These are phyloP conservation scores for Bombus pyrosoma DNA, from an alignment of 1,140 invertebrate genomes.

Conservation along the genomic window DNA sequence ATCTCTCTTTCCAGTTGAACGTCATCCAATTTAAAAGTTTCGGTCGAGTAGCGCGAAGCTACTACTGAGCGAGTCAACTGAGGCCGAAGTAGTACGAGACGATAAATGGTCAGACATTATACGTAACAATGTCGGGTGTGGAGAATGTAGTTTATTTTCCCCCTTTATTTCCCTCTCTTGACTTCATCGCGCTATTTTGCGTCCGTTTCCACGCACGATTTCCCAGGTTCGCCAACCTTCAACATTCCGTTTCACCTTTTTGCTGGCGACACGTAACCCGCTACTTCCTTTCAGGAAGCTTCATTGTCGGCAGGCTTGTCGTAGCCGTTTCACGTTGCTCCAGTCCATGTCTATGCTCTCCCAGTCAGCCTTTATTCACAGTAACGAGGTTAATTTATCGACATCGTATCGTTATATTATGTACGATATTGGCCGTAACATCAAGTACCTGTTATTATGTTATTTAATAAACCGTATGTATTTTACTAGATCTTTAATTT, in stretches of 20 bases:
- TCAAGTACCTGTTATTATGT: neutral
- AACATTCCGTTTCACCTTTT: constrained; percentile 7
- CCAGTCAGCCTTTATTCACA: neutral
- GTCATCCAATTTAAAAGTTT: neutral
- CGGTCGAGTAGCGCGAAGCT: neutral
- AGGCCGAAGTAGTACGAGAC: neutral
- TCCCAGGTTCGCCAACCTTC: constrained; percentile 9
- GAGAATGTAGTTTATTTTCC: constrained; percentile 12
- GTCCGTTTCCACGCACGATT: constrained; percentile 19
- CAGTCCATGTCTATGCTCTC: neutral
- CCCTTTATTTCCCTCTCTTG: neutral
- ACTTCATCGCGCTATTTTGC: constrained; percentile 2
- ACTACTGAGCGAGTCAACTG: neutral
- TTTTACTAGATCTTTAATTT: neutral
- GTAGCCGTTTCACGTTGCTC: no score
- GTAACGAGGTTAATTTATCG: constrained; percentile 29
- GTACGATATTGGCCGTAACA: neutral
- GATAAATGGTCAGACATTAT: constrained; percentile 29
- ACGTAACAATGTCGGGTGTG: constrained; percentile 7
- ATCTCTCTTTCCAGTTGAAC: no score
- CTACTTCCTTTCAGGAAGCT: constrained; percentile 16
- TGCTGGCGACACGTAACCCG: constrained; percentile 9
- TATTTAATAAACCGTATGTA: neutral
- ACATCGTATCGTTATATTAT: neutral
- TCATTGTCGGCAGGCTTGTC: constrained; percentile 1